Evolutionary conservation across 2,113 vertebrate species (phyloP).

Genomic region (Fukomys damarensis): DNA sequence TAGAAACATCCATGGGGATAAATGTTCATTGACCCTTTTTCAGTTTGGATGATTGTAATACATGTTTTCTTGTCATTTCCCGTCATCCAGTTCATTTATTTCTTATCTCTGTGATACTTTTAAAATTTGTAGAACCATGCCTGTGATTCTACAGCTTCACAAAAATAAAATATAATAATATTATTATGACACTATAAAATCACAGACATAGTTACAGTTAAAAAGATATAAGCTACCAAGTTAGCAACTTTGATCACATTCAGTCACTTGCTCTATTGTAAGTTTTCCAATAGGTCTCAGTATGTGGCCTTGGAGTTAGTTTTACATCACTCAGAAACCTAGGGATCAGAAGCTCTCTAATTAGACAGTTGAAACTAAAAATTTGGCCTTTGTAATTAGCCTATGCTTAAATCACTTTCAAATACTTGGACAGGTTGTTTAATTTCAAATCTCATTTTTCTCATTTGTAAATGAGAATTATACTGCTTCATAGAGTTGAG

Average conservation of each 20-base stretch:
- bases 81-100: neutral
- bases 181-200: neutral
- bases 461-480: neutral
- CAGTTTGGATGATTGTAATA: neutral
- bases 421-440: conserved; percentile 15
- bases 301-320: neutral
- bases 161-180: neutral
- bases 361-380: neutral
- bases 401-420: neutral
- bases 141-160: neutral
- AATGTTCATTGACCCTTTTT: neutral
- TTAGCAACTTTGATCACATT: neutral
- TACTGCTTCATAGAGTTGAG: neutral
- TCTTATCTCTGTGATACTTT: neutral
- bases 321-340: neutral
- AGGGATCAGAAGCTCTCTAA: neutral
- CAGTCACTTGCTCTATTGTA: neutral
- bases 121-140: neutral
- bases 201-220: neutral
- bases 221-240: neutral
- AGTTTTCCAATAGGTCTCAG: conserved; percentile 4
- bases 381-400: neutral
- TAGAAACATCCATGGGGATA: neutral
- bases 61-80: neutral
- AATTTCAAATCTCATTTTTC: conserved; percentile 7